A percentile compares a stretch with the other conserved stretches of the same genome.
These are phyloP conservation scores for Eolophus roseicapilla DNA, from an alignment of 2,113 vertebrate species.

Conservation along the genomic window DNA sequence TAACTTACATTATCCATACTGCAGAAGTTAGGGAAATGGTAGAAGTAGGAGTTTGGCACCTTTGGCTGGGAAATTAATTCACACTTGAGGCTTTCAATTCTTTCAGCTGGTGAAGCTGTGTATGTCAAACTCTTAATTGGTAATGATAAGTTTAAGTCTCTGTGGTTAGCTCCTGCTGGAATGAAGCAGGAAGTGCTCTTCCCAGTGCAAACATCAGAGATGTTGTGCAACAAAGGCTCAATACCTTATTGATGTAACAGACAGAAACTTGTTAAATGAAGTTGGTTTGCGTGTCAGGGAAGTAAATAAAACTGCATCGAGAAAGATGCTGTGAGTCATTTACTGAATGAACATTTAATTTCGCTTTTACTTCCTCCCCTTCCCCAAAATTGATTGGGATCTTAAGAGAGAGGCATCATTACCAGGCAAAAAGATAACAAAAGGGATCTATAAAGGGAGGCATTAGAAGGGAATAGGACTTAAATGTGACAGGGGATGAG, in stretches of 20 bases:
- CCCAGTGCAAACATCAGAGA: background rate
- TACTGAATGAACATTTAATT: background rate
- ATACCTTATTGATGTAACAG: background rate
- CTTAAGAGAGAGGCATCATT: background rate
- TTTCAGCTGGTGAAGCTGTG: background rate
- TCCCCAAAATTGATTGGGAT: background rate
- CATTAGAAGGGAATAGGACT: background rate
- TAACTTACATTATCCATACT: background rate
- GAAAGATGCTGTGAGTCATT: background rate
- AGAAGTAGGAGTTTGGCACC: background rate
- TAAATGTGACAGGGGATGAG: background rate
- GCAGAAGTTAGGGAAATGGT: background rate
- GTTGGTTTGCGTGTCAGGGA: background rate
- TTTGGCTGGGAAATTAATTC: background rate
- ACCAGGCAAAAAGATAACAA: background rate
- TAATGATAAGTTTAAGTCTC: background rate
- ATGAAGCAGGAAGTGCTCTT: background rate
- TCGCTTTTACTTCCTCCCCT: background rate
- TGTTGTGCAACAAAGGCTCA: background rate
- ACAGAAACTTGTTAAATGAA: slow-evolving; percentile 20
- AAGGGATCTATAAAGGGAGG: background rate
- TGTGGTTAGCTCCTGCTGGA: background rate
- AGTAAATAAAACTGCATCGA: slow-evolving; percentile 12
- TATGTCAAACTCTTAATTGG: background rate
- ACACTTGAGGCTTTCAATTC: background rate